Base-by-base conservation (phyloP, 1,140 invertebrate species). In the Eriocheir sinensis region DNA sequence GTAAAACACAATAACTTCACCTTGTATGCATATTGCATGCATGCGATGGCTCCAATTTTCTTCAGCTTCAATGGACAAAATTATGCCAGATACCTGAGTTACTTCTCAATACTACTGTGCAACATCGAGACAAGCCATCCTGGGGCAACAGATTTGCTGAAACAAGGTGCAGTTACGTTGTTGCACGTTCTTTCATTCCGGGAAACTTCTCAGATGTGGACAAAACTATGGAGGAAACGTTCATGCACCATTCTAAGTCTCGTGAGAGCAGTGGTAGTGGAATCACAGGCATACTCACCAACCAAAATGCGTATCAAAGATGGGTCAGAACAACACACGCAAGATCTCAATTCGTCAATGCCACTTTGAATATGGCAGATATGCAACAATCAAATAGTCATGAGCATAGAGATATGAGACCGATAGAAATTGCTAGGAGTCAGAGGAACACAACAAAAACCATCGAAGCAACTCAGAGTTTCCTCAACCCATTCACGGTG, bases 41-140 rank as follows among this genome's bases (percentile, higher is more conserved):
- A 91, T 30, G 4, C 3, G 3, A 91, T 91, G 89, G n/a, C 89
- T 60, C 38, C 53, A 4, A 3, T 53, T 32, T 44, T 91, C 89
- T 91, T 91, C 89, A 72, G 30, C 89, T 91, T 91, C 30, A 9
- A 53, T 53, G 89, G 89, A 30, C 89, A 48, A 48, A 91, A 91
- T 30, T 91, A 91, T 36, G 89, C 89, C 48, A 91, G 48, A 12
- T 91, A 91, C 89, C 89, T 91, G 40, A 60, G 4, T 8, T 36
- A 89, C 34, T 89, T 89, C 86, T 89, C 86, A 8, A 89, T 89
- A 27, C n/a, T 36, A 3, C 86, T 89, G 34, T 3, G 3, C 86
- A 89, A 89, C 86, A 89, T 89, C 3, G 86, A 89, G 3, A 89
- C 3, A 4, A 27, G 4, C 12, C 89, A 91, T 32, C 89, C 89